Percentiles rank a stretch among this genome's conserved stretches.
Evolutionary conservation across 2,888 invertebrate species (phyloP).

Genomic region (Gortyna flavago): DNA sequence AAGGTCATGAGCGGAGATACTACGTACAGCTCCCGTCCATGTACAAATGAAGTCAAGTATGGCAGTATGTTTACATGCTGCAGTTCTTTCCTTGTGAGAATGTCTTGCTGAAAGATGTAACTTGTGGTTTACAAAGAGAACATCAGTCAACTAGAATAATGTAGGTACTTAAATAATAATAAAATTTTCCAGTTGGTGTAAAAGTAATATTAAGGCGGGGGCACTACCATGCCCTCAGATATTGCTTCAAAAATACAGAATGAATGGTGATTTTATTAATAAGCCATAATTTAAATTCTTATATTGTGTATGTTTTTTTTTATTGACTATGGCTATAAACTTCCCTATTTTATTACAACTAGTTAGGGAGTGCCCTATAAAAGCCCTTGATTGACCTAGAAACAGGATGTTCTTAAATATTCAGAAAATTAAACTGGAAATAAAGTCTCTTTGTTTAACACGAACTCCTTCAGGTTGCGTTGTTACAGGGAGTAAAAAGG

Average conservation of each 20-base stretch:
- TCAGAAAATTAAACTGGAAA: constrained; percentile 6
- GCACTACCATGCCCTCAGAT: too few relatives aligned
- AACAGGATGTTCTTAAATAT: constrained; percentile 7
- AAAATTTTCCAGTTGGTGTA: background rate
- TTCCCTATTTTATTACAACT: background rate
- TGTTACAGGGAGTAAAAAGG: background rate
- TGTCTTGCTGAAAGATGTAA: constrained; percentile 92
- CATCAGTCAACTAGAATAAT: background rate
- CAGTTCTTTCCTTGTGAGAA: constrained; percentile 93
- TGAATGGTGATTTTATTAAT: background rate
- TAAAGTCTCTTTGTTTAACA: background rate
- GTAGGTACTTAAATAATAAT: background rate
- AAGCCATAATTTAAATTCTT: too few relatives aligned
- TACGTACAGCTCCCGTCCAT: constrained; percentile 94
- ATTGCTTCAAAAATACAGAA: background rate
- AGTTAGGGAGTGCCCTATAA: constrained; percentile 44
- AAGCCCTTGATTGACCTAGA: constrained; percentile 61
- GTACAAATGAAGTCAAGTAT: constrained; percentile 94
- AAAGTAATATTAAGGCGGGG: too few relatives aligned
- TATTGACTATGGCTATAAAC: background rate
- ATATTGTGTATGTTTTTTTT: background rate
- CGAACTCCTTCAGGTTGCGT: background rate
- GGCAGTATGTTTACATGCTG: constrained; percentile 95
- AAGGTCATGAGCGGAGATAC: constrained; percentile 95
- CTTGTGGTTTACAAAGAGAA: background rate